Base-by-base conservation (phyloP, 2,888 invertebrate species). In the Ennomos fuscantarius region DNA sequence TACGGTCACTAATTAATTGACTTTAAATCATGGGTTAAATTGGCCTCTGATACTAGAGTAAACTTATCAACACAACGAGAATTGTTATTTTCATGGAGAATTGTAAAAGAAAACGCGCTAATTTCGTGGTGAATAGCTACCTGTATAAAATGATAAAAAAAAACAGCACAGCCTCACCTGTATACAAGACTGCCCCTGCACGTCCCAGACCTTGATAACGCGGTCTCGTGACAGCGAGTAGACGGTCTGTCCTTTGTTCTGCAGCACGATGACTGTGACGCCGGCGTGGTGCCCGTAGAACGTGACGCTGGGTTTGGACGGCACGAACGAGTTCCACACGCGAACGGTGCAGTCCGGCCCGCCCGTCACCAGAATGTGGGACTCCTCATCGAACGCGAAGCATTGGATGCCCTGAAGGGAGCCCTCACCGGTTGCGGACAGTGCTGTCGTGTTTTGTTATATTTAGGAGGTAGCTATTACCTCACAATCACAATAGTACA, bases 251-350 rank as follows among this genome's bases (percentile, higher is more conserved):
- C 94, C 95, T 11, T 81, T 79, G 62, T 94, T 93, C 86, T 96
- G 95, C 54, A 96, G 89, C 61, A 95, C 92, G 40, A 97, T 82
- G 50, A 93, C 93, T 12, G 93, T 93, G 65, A 97, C 93, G 9
- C 95, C 94, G 1, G 95, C 93, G 72, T 94, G 94, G 79, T 97
- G 97, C 0, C 96, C 96, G 35, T 69, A 52, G 35, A 97, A 89
- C 10, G 94, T 84, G 9, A 93, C 92, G 41, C 88, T 94, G 0
- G 96, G 93, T 72, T 95, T 94, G 47, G 88, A 85, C 1, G 95
- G 93, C n/a, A 96, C 94, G 78, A 96, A 96, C 0, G 96, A 94
- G 83, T 96, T 96, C 97, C 97, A 97, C 49, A 96, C 89, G 36
- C 96, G 94, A 31, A 96, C 93, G 49, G 93, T 78, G 68, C 95